Evolutionary conservation across 2,888 invertebrate genomes (phyloP).

Genomic region (Euphydryas editha): DNA sequence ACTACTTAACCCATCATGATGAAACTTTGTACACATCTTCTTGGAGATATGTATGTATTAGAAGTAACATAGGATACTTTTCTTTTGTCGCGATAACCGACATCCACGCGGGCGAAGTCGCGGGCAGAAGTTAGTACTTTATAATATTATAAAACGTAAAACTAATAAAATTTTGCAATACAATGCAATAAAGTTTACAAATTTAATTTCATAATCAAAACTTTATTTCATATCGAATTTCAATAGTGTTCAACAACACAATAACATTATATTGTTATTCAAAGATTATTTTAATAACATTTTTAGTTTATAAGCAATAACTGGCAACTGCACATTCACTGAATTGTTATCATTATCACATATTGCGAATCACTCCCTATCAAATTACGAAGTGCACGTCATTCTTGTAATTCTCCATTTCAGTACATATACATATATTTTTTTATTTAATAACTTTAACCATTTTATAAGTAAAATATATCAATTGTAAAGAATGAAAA

Average conservation of each 20-base stretch:
- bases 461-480: too few relatives aligned
- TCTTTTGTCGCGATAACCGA: too few relatives aligned
- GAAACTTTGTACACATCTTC: too few relatives aligned
- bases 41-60: too few relatives aligned
- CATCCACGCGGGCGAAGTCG: too few relatives aligned
- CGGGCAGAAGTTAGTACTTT: too few relatives aligned
- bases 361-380: neutral
- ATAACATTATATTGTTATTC: conserved; percentile 6
- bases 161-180: neutral
- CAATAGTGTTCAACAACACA: neutral
- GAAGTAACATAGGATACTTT: too few relatives aligned
- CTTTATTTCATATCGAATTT: conserved; percentile 8
- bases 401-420: neutral
- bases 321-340: conserved; percentile 6
- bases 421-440: too few relatives aligned
- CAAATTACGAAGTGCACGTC: neutral
- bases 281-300: conserved; percentile 38
- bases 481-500: too few relatives aligned
- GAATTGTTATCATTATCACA: conserved; percentile 1
- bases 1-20: too few relatives aligned
- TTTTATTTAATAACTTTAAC: too few relatives aligned
- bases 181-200: conserved; percentile 5
- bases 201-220: conserved; percentile 11
- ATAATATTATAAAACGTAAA: neutral
- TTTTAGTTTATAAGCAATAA: conserved; percentile 22